A percentile compares a stretch with the other conserved stretches of the same genome.
These are phyloP conservation scores for Macrobrachium nipponense DNA, from an alignment of 1,140 invertebrate genomes.

Conservation along the genomic window DNA sequence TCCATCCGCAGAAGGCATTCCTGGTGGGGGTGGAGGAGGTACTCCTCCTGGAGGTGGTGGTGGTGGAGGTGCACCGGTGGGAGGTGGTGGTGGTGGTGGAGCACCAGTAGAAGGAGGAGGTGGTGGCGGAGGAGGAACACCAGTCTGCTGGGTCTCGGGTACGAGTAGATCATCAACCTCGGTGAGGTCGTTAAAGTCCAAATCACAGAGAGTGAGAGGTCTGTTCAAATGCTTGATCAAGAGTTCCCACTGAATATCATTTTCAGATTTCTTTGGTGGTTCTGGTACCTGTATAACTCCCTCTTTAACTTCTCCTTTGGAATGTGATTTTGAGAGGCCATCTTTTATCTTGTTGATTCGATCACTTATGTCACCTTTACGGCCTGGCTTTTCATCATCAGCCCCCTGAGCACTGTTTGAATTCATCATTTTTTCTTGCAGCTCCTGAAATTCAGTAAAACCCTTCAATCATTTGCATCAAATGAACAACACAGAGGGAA, in stretches of 20 bases:
- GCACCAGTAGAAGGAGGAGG: slow-evolving; percentile 66
- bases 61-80: slow-evolving; percentile 55
- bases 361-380: slow-evolving; percentile 86
- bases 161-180: slow-evolving; percentile 76
- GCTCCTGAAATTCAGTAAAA: slow-evolving; percentile 54
- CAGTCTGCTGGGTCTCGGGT: slow-evolving; percentile 31
- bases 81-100: slow-evolving; percentile 67
- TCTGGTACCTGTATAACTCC: slow-evolving; percentile 71
- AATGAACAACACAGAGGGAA: not conserved
- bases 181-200: slow-evolving; percentile 93
- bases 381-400: slow-evolving; percentile 69
- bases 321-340: slow-evolving; percentile 79
- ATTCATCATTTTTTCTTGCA: slow-evolving; percentile 64
- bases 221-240: slow-evolving; percentile 83
- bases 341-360: slow-evolving; percentile 94
- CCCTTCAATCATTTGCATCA: not conserved
- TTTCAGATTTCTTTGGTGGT: slow-evolving; percentile 80
- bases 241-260: slow-evolving; percentile 95
- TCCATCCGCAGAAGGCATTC: slow-evolving; percentile 60
- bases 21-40: slow-evolving; percentile 70
- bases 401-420: slow-evolving; percentile 73
- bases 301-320: slow-evolving; percentile 71
- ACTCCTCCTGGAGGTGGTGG: slow-evolving; percentile 64
- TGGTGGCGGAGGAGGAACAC: slow-evolving; percentile 56
- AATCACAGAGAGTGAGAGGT: slow-evolving; percentile 90